These are phyloP conservation scores for Thryonomys swinderianus DNA, from an alignment of 2,113 vertebrate species.

Conservation along the genomic window DNA sequence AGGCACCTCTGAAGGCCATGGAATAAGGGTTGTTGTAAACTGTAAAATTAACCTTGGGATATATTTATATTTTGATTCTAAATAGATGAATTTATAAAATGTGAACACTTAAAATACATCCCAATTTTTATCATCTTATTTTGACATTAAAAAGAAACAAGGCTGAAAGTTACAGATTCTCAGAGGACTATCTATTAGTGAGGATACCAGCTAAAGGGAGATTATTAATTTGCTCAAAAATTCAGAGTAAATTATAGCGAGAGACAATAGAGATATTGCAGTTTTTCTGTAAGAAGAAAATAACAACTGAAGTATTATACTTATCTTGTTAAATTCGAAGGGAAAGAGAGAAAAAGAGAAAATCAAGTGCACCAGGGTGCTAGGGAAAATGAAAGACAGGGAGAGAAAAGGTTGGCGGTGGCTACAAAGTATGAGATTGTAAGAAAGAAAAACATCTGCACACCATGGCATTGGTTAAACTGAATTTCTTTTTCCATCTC, in stretches of 20 bases:
- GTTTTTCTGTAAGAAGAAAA: neutral
- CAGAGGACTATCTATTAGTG: neutral
- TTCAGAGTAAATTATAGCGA: neutral
- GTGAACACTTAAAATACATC: neutral
- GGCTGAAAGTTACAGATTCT: neutral
- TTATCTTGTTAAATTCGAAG: neutral
- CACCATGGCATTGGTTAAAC: rapidly evolving
- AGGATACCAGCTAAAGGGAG: neutral
- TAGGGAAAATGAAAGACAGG: neutral
- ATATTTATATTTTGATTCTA: constrained; percentile 13
- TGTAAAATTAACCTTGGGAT: neutral
- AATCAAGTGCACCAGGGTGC: neutral
- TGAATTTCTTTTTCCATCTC: neutral
- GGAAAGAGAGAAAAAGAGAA: neutral
- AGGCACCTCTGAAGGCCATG: neutral
- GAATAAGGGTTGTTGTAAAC: neutral
- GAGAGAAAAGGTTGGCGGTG: neutral
- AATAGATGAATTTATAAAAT: neutral
- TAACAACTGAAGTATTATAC: rapidly evolving
- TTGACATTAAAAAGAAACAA: neutral
- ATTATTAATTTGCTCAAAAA: neutral
- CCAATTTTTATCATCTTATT: neutral
- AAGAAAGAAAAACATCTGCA: neutral
- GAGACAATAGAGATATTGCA: neutral
- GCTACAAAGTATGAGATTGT: neutral